Conservation (phyloP, 2,797 vertebrate genomes). For the Intellagama lesueurii region DNA sequence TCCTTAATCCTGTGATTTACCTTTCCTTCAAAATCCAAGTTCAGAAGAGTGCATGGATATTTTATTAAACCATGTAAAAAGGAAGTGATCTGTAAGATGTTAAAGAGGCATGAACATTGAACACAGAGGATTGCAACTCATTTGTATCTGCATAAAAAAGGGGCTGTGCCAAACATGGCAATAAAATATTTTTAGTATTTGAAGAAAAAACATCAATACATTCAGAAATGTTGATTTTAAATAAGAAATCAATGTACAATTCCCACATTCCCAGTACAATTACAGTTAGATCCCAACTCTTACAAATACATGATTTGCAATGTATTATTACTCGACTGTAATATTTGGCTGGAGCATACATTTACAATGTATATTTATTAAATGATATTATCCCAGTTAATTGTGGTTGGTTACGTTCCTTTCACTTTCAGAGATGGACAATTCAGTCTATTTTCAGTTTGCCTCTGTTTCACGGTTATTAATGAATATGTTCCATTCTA, state of each 20-base stretch:
- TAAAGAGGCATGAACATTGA: slow-evolving; percentile 40
- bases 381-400: background rate
- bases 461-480: background rate
- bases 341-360: background rate
- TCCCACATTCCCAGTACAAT: background rate
- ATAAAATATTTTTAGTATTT: background rate
- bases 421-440: background rate
- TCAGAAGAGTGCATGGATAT: slow-evolving; percentile 22
- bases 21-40: slow-evolving; percentile 15
- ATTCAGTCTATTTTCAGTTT: background rate
- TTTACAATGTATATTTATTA: background rate
- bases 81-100: slow-evolving; percentile 18
- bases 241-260: slow-evolving; percentile 18
- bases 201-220: background rate
- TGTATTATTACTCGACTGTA: background rate
- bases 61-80: slow-evolving; percentile 9
- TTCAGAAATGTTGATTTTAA: background rate
- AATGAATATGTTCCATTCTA: background rate
- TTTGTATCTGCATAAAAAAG: slow-evolving; percentile 14
- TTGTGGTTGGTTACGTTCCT: background rate
- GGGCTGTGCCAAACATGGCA: slow-evolving; percentile 7
- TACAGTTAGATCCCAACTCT: background rate
- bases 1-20: background rate
- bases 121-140: background rate
- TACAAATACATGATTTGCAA: background rate